Percentiles rank a stretch among this genome's conserved stretches.
These are phyloP conservation scores for Dolichoris vasculosae DNA, from an alignment of 1,140 invertebrate species.

Conservation along the genomic window DNA sequence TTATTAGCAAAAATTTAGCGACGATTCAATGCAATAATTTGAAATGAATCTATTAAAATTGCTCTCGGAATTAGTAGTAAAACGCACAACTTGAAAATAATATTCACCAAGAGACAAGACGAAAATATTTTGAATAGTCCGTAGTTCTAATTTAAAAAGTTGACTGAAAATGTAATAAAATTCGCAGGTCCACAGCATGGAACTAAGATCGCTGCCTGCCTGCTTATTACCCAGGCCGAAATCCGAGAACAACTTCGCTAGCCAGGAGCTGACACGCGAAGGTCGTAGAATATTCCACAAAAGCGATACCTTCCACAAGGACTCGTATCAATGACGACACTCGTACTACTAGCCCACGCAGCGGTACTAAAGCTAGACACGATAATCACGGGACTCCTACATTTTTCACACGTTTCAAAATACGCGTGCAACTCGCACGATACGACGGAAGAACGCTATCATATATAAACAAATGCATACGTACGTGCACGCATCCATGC, in stretches of 20 bases:
- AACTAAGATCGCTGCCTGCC: constrained; percentile 80
- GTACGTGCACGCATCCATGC: neutral
- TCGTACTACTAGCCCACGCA: constrained; percentile 78
- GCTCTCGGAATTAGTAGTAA: too few species aligned
- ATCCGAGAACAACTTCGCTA: constrained; percentile 87
- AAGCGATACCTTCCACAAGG: constrained; percentile 84
- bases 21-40: too few species aligned
- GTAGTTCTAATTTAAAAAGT: neutral
- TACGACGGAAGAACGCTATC: too few species aligned
- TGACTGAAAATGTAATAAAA: constrained; percentile 3
- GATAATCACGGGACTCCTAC: constrained; percentile 32
- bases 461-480: too few species aligned
- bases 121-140: neutral
- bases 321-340: constrained; percentile 85
- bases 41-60: too few species aligned
- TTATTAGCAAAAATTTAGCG: too few species aligned
- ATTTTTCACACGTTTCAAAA: neutral
- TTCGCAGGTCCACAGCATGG: constrained; percentile 76
- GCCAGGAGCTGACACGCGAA: constrained; percentile 77
- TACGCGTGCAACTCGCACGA: neutral
- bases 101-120: too few species aligned
- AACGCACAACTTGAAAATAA: too few species aligned
- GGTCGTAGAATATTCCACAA: constrained; percentile 83
- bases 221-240: constrained; percentile 84
- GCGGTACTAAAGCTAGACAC: constrained; percentile 66